Percentiles rank a stretch among this genome's conserved stretches.
Evolutionary conservation across 2,888 invertebrate genomes (phyloP).

Genomic region (Epirrita christyi): DNA sequence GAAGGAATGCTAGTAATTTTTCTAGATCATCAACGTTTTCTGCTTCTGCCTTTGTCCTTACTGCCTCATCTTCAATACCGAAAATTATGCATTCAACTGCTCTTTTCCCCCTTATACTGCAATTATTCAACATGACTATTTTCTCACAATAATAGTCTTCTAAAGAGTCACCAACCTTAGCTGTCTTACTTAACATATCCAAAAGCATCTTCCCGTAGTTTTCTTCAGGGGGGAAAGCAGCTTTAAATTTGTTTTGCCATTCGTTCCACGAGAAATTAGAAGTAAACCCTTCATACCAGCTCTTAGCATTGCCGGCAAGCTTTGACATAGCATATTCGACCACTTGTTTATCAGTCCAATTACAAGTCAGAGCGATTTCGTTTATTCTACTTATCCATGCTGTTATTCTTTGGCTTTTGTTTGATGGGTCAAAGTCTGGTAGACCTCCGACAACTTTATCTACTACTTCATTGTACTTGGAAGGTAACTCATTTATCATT

Average conservation of each 20-base stretch:
- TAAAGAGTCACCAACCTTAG: constrained; percentile 8
- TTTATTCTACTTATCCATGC: constrained; percentile 14
- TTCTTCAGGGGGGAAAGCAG: constrained; percentile 5
- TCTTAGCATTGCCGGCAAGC: constrained; percentile 10
- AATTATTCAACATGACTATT: constrained; percentile 7
- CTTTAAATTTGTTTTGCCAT: constrained; percentile 13
- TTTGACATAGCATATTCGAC: constrained; percentile 14
- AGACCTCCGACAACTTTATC: background rate
- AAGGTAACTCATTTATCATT: background rate
- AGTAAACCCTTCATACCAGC: constrained; percentile 5
- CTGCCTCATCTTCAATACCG: constrained; percentile 13
- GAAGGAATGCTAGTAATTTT: background rate
- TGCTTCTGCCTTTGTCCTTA: constrained; percentile 1
- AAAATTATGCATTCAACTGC: constrained; percentile 20
- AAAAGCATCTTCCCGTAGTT: constrained; percentile 18
- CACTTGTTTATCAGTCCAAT: constrained; percentile 17
- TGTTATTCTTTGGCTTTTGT: constrained; percentile 9
- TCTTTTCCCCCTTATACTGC: constrained; percentile 12
- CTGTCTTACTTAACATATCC: constrained; percentile 11
- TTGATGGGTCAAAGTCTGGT: constrained; percentile 12
- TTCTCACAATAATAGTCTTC: constrained; percentile 14
- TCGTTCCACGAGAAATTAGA: constrained; percentile 11
- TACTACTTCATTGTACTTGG: background rate
- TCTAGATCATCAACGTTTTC: constrained; percentile 2
- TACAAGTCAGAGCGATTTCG: constrained; percentile 3